Evolutionary conservation across 2,113 vertebrate species (phyloP), one percentile per base, ranked within the genome.

Genomic region (Puntigrus tetrazona): DNA sequence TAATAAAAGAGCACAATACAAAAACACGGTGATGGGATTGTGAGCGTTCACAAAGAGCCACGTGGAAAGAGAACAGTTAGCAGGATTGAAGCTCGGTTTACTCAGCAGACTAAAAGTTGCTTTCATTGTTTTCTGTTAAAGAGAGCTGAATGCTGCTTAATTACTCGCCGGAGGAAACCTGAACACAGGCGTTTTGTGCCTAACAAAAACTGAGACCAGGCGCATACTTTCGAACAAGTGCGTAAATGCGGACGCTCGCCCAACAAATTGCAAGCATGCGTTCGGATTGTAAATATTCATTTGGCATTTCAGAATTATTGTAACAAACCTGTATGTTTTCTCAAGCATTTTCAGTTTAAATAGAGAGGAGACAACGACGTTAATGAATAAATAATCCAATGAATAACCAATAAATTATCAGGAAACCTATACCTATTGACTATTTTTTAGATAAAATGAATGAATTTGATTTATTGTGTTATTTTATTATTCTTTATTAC

Each of bases 1-100:
- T 50, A 57, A 84, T 84, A 81, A 70, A 38, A 20, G 57, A 63
- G 31, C 74, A 61, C 27, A 55, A 70, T 10, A 27, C 14, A n/a
- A 22, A 25, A 25, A 67, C 18, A 47, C 29, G 10, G 20, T 5
- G 3, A 29, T 45, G 31, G 75, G 36, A 63, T 43, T 41, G 55
- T 29, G n/a, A 43, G 25, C 36, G 2, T 27, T 61, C 1, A 16
- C 55, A 61, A 11, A 79, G n/a, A 43, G 6, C n/a, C 5, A 61
- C 18, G 7, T 61, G 36, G 41, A 57, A 78, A 61, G 25, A 36
- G 20, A 77, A 43, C 1, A 45, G 38, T 73, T 45, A 25, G 67
- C 9, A 0, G 67, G 36, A 70, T 10, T 38, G 9, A 11, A 70
- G 20, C 67, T 38, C 20, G 38, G 67, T 38, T 70, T 70, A 70